Evolutionary conservation across 1,140 invertebrate genomes (phyloP).

Genomic region (Drosophila trapezifrons): DNA sequence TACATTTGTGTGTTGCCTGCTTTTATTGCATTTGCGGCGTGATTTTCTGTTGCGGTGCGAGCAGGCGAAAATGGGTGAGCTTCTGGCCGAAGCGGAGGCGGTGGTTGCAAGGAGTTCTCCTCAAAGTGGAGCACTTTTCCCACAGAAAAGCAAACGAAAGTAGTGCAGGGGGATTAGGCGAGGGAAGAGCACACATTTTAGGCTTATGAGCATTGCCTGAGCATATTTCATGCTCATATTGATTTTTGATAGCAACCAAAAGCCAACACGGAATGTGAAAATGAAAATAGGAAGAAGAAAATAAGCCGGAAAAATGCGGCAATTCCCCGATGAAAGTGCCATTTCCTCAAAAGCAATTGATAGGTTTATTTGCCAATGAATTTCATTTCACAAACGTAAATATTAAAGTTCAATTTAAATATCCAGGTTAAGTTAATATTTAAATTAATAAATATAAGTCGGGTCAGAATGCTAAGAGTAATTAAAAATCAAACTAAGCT

Average conservation of each 20-base stretch:
- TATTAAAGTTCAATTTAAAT: neutral
- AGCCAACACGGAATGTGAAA: conserved; percentile 31
- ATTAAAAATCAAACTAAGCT: neutral
- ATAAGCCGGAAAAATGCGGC: conserved; percentile 24
- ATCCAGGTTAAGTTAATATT: neutral
- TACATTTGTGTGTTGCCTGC: conserved; percentile 53
- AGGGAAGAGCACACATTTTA: conserved; percentile 22
- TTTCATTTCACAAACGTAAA: neutral
- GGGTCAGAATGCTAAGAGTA: neutral
- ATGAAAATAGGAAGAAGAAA: conserved; percentile 19
- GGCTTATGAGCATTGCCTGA: conserved; percentile 25
- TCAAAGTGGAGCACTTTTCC: conserved; percentile 46
- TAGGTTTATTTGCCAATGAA: conserved; percentile 14
- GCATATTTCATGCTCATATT: conserved; percentile 48
- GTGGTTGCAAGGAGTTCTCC: conserved; percentile 13
- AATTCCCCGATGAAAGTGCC: conserved; percentile 6
- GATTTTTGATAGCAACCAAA: conserved; percentile 43
- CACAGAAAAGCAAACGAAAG: conserved; percentile 25
- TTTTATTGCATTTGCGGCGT: conserved; percentile 67
- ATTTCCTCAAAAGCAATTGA: conserved; percentile 10
- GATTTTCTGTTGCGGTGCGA: conserved; percentile 50
- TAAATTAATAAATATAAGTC: neutral
- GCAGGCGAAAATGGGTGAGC: conserved; percentile 11
- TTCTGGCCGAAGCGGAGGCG: neutral
- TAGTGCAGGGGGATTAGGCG: conserved; percentile 39